Evolutionary conservation across 2,113 vertebrate genomes (phyloP), one percentile per base, ranked within the genome.

Genomic region (Embiotoca jacksoni): DNA sequence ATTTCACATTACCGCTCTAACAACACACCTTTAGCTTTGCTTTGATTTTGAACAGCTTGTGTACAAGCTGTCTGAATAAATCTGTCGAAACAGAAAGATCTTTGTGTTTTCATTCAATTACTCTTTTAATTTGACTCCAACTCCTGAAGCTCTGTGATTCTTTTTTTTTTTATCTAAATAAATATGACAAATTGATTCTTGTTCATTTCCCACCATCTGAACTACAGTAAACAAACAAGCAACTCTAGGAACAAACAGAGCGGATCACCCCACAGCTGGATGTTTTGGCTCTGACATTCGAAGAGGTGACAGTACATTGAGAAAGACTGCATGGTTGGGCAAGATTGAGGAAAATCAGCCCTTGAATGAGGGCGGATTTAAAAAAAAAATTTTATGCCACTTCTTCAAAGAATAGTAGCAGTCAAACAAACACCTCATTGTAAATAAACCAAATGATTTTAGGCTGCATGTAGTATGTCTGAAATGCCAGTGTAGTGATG

Each of bases 221-320:
- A 86, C 61, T 58, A 82, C 66, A 57, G 73, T 46, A 78, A 85
- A 76, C 1, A 73, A 66, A 30, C 59, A 76, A 16, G 77, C 11
- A 49, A 73, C 71, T 74, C 30, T 15, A 58, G 71, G 77, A 88
- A 80, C 76, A 81, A 81, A 78, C 3, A 39, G 59, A 70, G 72
- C 44, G 3, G 67, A 85, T 85, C 81, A 30, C 70, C 80, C 84
- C 89, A 80, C 90, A 84, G 88, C 85, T 80, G 84, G 87, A 85
- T 81, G 84, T 83, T 87, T 84, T 57, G 58, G 72, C 75, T 39
- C 33, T 66, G 86, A 88, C 75, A 86, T 83, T 82, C 63, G 71
- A 10, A 67, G 83, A 82, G 72, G 79, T 80, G 72, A 75, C 71
- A 72, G 72, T 62, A 68, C 59, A 70, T 52, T 55, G 80, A 82